These are phyloP conservation scores for Condylostylus longicornis DNA, from an alignment of 1,140 invertebrate species.

Conservation along the genomic window DNA sequence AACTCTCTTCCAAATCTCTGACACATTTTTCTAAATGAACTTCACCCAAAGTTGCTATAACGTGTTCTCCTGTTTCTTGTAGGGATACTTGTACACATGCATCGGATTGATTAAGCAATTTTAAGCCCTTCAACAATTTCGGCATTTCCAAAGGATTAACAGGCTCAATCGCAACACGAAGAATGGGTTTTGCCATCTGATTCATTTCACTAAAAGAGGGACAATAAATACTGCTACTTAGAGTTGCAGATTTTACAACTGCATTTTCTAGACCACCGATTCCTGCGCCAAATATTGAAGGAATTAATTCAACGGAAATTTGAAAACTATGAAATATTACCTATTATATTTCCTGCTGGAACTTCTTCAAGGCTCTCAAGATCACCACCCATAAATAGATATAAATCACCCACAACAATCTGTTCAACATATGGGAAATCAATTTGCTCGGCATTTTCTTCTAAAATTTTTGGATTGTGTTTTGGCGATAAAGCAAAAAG, in stretches of 20 bases:
- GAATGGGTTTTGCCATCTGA: constrained; percentile 68
- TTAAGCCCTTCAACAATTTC: constrained; percentile 56
- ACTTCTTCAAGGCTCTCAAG: constrained; percentile 64
- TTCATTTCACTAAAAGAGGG: constrained; percentile 78
- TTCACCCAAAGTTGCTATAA: constrained; percentile 92
- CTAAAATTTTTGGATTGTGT: constrained; percentile 71
- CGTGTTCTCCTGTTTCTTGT: constrained; percentile 90
- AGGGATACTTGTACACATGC: constrained; percentile 79
- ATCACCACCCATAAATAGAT: constrained; percentile 88
- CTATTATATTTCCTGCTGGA: constrained; percentile 78
- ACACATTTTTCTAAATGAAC: constrained; percentile 93
- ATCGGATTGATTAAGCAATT: constrained; percentile 49
- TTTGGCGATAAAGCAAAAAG: constrained; percentile 79
- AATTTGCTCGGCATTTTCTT: constrained; percentile 15
- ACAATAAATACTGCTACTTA: constrained; percentile 71
- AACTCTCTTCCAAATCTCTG: constrained; percentile 64
- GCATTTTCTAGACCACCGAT: constrained; percentile 78
- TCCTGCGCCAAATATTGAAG: background rate
- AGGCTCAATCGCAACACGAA: constrained; percentile 90
- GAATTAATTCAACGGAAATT: constrained; percentile 33
- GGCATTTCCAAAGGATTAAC: constrained; percentile 64
- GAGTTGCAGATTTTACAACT: constrained; percentile 77
- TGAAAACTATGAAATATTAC: constrained; percentile 25
- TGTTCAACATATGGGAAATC: constrained; percentile 37
- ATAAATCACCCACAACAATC: constrained; percentile 54